Evolutionary conservation across 2,888 invertebrate genomes (phyloP).

Genomic region (Chrysodeixis includens): DNA sequence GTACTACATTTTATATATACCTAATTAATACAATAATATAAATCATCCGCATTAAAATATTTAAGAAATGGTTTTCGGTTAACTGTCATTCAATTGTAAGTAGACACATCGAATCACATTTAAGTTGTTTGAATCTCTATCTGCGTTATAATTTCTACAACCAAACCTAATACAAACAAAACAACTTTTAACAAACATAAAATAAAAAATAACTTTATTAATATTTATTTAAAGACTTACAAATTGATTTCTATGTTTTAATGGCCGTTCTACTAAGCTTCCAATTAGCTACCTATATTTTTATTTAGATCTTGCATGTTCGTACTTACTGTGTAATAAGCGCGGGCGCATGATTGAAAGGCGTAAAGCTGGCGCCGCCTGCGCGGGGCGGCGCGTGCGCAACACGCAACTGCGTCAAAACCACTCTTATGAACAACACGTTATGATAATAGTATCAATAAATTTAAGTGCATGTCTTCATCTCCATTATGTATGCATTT

Average conservation of each 20-base stretch:
- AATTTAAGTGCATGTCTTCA: constrained; percentile 10
- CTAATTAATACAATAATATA: no score
- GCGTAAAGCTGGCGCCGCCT: constrained; percentile 63
- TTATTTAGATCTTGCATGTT: constrained; percentile 14
- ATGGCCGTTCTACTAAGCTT: not conserved
- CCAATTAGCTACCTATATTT: not conserved
- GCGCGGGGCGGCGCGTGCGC: constrained; percentile 68
- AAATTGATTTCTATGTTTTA: not conserved
- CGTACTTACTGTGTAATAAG: constrained; percentile 39
- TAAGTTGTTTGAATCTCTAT: no score
- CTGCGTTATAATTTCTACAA: no score
- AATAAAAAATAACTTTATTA: no score
- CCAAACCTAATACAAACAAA: no score
- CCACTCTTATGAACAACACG: constrained; percentile 30
- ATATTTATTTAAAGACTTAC: not conserved
- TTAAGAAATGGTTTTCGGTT: no score
- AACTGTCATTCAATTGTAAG: no score
- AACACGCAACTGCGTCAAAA: constrained; percentile 53
- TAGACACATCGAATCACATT: no score
- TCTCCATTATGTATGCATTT: not conserved
- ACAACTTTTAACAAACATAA: no score
- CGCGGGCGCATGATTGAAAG: constrained; percentile 61
- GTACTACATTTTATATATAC: no score
- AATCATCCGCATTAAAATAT: no score
- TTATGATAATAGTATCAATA: constrained; percentile 24